A percentile compares a stretch with the other conserved stretches of the same genome.
These are phyloP conservation scores for Atta colombica DNA, from an alignment of 1,140 invertebrate genomes.

Conservation along the genomic window DNA sequence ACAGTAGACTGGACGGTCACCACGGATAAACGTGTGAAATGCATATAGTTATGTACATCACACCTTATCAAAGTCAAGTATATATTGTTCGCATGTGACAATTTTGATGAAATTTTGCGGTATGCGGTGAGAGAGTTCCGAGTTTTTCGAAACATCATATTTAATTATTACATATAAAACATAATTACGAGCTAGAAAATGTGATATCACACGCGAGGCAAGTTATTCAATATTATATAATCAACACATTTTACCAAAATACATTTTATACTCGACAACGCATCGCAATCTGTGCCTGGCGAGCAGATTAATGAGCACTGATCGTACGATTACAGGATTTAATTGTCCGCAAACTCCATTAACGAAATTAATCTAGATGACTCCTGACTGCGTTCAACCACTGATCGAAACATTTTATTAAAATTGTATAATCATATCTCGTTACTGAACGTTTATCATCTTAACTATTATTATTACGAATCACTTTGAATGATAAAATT, in stretches of 20 bases:
- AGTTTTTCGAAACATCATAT: no score
- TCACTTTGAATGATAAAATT: slow-evolving; percentile 22
- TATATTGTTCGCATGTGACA: not conserved
- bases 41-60: not conserved
- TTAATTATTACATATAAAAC: not conserved
- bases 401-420: slow-evolving; percentile 38
- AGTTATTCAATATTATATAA: not conserved
- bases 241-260: slow-evolving; percentile 24
- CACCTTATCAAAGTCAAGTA: not conserved
- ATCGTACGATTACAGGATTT: slow-evolving; percentile 16
- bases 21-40: slow-evolving; percentile 1
- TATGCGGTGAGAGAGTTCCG: not conserved
- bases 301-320: slow-evolving; percentile 32
- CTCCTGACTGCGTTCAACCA: not conserved
- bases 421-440: not conserved
- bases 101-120: not conserved
- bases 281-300: slow-evolving; percentile 5
- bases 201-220: not conserved
- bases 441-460: not conserved
- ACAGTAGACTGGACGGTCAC: slow-evolving; percentile 24
- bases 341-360: slow-evolving; percentile 51
- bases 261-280: not conserved
- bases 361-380: slow-evolving; percentile 28
- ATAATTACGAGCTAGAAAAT: not conserved
- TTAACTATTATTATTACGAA: not conserved